Percentiles rank a stretch among this genome's conserved stretches.
These are phyloP conservation scores for Sminthurinus aureus DNA, from an alignment of 2,888 invertebrate species.

Conservation along the genomic window DNA sequence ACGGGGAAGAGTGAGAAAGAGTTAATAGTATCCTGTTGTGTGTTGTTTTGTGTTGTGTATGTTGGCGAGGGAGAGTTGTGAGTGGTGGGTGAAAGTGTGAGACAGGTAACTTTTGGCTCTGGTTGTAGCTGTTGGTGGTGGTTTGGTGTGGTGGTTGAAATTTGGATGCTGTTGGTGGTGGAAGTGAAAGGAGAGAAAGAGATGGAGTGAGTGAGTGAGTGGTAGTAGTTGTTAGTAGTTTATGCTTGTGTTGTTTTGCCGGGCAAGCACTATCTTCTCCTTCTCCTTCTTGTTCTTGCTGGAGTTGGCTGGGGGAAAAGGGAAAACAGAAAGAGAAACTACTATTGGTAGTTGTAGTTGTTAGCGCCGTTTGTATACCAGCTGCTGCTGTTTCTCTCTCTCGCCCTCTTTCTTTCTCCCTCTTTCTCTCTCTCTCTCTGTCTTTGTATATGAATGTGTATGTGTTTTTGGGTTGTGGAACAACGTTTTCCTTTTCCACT, in stretches of 20 bases:
- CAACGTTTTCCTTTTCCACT: too few species aligned
- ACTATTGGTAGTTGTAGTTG: background rate
- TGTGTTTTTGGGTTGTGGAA: too few species aligned
- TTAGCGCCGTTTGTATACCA: slow-evolving; percentile 7
- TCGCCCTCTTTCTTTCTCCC: too few species aligned
- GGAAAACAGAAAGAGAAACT: background rate
- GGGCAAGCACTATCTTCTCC: slow-evolving; percentile 12
- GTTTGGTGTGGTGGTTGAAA: too few species aligned
- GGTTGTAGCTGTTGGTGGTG: too few species aligned
- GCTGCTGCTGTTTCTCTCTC: slow-evolving; percentile 2
- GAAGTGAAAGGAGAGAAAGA: background rate
- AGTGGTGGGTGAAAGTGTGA: slow-evolving; percentile 22
- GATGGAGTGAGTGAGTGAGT: background rate
- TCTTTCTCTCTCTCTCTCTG: too few species aligned
- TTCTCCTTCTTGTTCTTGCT: background rate
- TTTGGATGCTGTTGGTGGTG: too few species aligned
- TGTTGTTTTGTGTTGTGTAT: too few species aligned
- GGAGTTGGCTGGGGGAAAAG: background rate
- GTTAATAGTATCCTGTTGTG: too few species aligned
- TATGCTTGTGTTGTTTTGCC: slow-evolving; percentile 20
- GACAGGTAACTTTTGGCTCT: slow-evolving; percentile 20
- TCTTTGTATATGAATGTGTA: too few species aligned
- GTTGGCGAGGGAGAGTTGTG: background rate
- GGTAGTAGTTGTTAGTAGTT: background rate
- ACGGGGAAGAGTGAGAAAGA: too few species aligned